Percentiles rank a stretch among this genome's conserved stretches.
phyloP scores from a whole-genome alignment of 2,113 vertebrate species.

The Ceuthmochares aereus region DNA sequence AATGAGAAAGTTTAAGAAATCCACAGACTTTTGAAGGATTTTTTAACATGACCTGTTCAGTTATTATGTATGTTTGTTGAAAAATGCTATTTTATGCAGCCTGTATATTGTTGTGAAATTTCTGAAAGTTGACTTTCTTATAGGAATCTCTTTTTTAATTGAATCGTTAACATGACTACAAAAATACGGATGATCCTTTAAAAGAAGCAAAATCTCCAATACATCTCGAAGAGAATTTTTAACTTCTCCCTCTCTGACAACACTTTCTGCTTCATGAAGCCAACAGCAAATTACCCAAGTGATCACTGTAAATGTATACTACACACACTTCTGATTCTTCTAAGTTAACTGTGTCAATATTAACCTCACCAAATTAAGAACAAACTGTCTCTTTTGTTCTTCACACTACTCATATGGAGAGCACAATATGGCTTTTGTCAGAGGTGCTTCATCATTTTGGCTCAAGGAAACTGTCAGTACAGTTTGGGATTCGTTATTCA shows the following conservation, averaged over 20 bases:
- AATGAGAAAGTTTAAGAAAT: not conserved
- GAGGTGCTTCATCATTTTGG: slow-evolving; percentile 87
- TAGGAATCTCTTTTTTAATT: not conserved
- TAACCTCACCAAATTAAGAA: slow-evolving; percentile 87
- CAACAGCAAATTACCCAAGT: slow-evolving; percentile 61
- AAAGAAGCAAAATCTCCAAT: slow-evolving; percentile 20
- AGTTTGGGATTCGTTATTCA: slow-evolving; percentile 93
- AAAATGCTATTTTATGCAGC: not conserved
- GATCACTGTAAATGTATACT: slow-evolving; percentile 45
- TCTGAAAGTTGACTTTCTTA: not conserved
- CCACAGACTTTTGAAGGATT: not conserved
- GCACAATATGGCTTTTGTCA: slow-evolving; percentile 91
- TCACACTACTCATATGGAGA: slow-evolving; percentile 78
- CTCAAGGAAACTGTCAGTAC: slow-evolving; percentile 89
- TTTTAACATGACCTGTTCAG: not conserved
- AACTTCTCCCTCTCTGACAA: slow-evolving; percentile 1
- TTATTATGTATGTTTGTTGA: not conserved
- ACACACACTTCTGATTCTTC: slow-evolving; percentile 61
- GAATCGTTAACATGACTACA: not conserved
- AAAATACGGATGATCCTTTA: not conserved
- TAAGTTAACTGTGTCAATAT: slow-evolving; percentile 86
- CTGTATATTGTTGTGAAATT: not conserved
- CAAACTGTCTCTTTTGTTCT: slow-evolving; percentile 84
- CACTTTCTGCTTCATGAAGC: slow-evolving; percentile 48
- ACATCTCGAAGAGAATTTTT: slow-evolving; percentile 9